A percentile compares a stretch with the other conserved stretches of the same genome.
Evolutionary conservation across 2,888 invertebrate species (phyloP).

Genomic region (Coleophora flavipennella): DNA sequence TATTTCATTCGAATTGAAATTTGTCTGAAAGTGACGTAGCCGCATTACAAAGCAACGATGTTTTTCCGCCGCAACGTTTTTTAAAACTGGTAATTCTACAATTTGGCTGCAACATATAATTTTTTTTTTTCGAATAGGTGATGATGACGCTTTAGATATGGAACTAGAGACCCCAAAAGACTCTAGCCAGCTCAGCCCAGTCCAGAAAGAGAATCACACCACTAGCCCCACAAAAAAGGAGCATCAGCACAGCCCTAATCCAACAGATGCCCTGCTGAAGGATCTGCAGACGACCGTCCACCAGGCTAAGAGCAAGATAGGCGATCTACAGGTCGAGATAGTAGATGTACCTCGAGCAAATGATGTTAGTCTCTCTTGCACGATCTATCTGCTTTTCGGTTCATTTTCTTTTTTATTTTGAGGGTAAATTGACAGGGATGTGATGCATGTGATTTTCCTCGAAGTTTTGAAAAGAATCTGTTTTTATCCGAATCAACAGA

Average conservation of each 20-base stretch:
- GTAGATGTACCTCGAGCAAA: constrained; percentile 51
- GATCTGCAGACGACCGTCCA: constrained; percentile 73
- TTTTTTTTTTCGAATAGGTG: constrained; percentile 44
- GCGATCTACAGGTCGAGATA: constrained; percentile 73
- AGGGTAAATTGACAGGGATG: not conserved
- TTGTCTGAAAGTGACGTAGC: too few relatives aligned
- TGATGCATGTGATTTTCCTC: too few relatives aligned
- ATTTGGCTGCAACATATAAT: too few relatives aligned
- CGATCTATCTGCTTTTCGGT: constrained; percentile 44
- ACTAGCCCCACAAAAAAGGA: constrained; percentile 35
- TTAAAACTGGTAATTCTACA: too few relatives aligned
- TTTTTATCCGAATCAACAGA: too few relatives aligned
- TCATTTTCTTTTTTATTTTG: constrained; percentile 14
- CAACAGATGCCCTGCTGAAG: constrained; percentile 47
- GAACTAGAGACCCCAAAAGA: constrained; percentile 17
- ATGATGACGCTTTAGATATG: constrained; percentile 55
- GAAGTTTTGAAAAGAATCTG: too few relatives aligned
- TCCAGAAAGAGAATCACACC: constrained; percentile 27
- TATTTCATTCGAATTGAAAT: too few relatives aligned
- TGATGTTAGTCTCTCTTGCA: constrained; percentile 45
- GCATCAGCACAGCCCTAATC: constrained; percentile 35
- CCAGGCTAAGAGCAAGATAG: constrained; percentile 75
- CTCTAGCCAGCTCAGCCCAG: not conserved
- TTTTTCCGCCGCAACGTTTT: too few relatives aligned
- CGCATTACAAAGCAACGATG: too few relatives aligned